Percentiles rank a stretch among this genome's conserved stretches.
Conservation (phyloP, 2,113 vertebrate species). For the Dolichallabes microphthalmus region DNA sequence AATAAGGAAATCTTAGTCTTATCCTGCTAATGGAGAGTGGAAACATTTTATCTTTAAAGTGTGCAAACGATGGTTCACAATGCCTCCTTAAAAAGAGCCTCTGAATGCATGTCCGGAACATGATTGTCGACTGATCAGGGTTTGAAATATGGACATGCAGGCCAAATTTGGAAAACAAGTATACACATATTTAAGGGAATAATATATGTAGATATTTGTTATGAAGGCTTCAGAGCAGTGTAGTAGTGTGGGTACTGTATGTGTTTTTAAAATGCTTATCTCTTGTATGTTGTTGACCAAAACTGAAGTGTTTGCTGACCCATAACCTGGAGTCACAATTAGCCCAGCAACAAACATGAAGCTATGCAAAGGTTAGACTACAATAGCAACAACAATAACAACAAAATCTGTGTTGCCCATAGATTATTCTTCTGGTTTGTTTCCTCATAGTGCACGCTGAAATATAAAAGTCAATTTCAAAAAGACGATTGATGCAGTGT, state of each 20-base stretch:
- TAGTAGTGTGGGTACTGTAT: background rate
- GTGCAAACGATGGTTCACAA: constrained; percentile 3
- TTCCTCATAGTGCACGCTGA: constrained; percentile 1
- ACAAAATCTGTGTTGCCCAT: background rate
- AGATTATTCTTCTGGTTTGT: background rate
- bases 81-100: background rate
- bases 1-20: background rate
- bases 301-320: constrained; percentile 36
- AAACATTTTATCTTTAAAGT: constrained; percentile 10
- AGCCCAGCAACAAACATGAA: background rate
- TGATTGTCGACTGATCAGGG: background rate
- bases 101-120: background rate
- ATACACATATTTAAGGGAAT: background rate
- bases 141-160: background rate
- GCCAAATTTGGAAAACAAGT: background rate
- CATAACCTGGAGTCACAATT: constrained; percentile 17
- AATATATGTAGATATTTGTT: background rate
- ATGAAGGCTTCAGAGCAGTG: background rate
- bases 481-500: constrained; percentile 22
- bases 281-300: constrained; percentile 2
- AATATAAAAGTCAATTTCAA: background rate
- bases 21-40: background rate
- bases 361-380: constrained; percentile 8
- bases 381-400: background rate
- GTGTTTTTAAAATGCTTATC: background rate